A percentile compares a stretch with the other conserved stretches of the same genome.
phyloP scores from a whole-genome alignment of 2,888 invertebrate genomes.

The Apotomis betuletana region DNA sequence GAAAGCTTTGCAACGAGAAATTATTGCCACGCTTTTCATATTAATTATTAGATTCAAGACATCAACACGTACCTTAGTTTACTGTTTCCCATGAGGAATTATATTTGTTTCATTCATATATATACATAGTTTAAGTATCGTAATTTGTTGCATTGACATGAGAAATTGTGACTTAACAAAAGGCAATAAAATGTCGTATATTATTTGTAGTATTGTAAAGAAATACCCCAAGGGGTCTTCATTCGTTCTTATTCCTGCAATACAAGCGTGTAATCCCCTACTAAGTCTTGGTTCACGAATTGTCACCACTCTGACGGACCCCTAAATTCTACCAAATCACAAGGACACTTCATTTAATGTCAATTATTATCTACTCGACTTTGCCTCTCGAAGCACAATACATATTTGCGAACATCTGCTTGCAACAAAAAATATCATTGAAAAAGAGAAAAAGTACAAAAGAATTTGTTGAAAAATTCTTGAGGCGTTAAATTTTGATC shows the following conservation, averaged over 20 bases:
- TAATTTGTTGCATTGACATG: slow-evolving; percentile 1
- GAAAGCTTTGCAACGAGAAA: too few relatives aligned
- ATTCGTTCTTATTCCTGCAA: not conserved
- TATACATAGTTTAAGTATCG: not conserved
- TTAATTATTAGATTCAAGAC: too few relatives aligned
- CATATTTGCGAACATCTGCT: slow-evolving; percentile 69
- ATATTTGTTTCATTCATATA: not conserved
- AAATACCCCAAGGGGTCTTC: not conserved
- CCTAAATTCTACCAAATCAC: slow-evolving; percentile 41
- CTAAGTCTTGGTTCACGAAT: not conserved
- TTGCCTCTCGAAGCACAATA: slow-evolving; percentile 58
- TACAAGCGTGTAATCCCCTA: not conserved
- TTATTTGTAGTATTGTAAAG: slow-evolving; percentile 2
- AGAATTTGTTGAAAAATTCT: slow-evolving; percentile 53
- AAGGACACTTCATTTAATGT: slow-evolving; percentile 73
- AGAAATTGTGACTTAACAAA: not conserved
- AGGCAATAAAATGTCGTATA: not conserved
- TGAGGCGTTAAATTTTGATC: slow-evolving; percentile 75
- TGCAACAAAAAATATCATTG: slow-evolving; percentile 32
- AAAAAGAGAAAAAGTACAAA: slow-evolving; percentile 49
- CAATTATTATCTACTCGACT: slow-evolving; percentile 74
- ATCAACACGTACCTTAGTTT: too few relatives aligned
- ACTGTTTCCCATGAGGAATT: too few relatives aligned
- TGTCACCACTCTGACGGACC: slow-evolving; percentile 9
- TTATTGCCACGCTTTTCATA: too few relatives aligned